Evolutionary conservation across 2,113 vertebrate genomes (phyloP).

Genomic region (Uria aalge): DNA sequence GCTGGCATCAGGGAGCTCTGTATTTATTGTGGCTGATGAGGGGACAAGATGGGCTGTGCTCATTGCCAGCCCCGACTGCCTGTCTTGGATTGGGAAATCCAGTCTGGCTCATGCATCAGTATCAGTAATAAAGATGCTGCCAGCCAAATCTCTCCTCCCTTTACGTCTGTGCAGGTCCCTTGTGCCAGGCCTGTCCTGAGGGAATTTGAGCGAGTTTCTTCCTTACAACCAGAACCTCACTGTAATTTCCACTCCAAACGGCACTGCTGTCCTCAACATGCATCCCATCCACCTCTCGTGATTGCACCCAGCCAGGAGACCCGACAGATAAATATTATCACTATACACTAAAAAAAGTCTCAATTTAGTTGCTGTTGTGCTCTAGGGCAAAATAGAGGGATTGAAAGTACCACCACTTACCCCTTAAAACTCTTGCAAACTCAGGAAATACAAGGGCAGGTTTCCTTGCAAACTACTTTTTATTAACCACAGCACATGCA

Average conservation of each 20-base stretch:
- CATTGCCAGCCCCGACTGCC: conserved; percentile 29
- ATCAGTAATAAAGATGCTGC: conserved; percentile 33
- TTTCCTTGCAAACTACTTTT: not conserved
- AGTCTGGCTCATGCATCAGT: conserved; percentile 35
- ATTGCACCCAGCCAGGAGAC: not conserved
- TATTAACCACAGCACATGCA: not conserved
- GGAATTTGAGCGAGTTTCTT: not conserved
- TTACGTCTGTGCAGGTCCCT: conserved; percentile 32
- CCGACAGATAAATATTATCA: not conserved
- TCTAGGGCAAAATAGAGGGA: not conserved
- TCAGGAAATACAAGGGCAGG: not conserved
- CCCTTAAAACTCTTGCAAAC: not conserved
- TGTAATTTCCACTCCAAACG: not conserved
- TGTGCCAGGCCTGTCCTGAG: conserved; percentile 2
- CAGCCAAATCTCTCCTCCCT: conserved; percentile 11
- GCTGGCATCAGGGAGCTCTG: conserved; percentile 35
- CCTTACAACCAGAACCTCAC: not conserved
- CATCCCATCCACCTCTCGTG: not conserved
- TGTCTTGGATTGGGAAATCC: conserved; percentile 45
- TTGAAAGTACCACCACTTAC: not conserved
- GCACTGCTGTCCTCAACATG: not conserved
- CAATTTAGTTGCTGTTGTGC: not conserved
- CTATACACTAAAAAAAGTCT: not conserved
- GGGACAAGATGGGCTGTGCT: conserved; percentile 49
- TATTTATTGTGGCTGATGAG: conserved; percentile 49